Evolutionary conservation across 2,797 vertebrate genomes (phyloP), one percentile per base, ranked within the genome.

Genomic region (Urocyon cinereoargenteus): DNA sequence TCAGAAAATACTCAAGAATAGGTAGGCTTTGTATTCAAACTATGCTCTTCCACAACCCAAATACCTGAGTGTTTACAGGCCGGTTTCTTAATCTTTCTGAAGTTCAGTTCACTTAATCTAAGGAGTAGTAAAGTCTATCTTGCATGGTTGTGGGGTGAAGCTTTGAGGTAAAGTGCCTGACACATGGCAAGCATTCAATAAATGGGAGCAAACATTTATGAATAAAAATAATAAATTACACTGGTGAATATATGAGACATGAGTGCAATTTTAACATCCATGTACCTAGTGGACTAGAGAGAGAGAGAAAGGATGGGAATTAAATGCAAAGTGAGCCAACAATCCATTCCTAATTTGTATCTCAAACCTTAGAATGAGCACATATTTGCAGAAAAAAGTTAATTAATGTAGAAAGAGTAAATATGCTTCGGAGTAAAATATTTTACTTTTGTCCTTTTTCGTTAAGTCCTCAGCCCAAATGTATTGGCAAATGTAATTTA

Each of bases 1-100:
- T 90, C 31, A 90, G 9, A 86, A 94, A 87, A 83, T 45, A 83
- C 66, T 96, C 6, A 92, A 61, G n/a, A 90, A 45, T 28, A 94
- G 11, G 45, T 4, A 53, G 19, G 31, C 15, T 19, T 83, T 89
- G 4, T 45, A 13, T 62, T 68, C 49, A 45, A 34, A 73, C 0
- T 34, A 5, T 5, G 14, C 24, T 91, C 16, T 11, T 14, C 3
- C 9, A 31, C 26, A 61, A 70, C 12, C 53, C 18, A 70, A 86
- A 45, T 5, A 6, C 36, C 15, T 89, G 9, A 8, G 15, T 94
- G 26, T 24, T 5, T 8, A 5, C 0, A 55, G 2, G 13, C 6
- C 28, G 24, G 16, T 68, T 36, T 51, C 49, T 86, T 49, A 36
- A 68, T 24, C 14, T 94, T n/a, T 73, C 26, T 79, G 13, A 66